phyloP scores from a whole-genome alignment of 2,797 vertebrate species.

The Pseudochirops corinnae region DNA sequence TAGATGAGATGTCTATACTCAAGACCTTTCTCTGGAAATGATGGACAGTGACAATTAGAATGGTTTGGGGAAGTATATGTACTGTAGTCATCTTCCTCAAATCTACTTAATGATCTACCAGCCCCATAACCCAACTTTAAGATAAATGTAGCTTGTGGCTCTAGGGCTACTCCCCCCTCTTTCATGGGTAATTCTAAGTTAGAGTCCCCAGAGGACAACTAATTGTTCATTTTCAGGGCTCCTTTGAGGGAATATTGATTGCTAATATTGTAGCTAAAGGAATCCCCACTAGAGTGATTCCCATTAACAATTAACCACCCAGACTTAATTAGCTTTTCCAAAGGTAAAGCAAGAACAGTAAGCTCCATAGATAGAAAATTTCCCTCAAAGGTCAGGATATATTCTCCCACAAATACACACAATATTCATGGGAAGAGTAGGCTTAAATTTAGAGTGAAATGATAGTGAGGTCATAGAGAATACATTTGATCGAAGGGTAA shows the following conservation, averaged over 20 bases:
- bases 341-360: neutral
- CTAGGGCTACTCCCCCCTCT: neutral
- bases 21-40: neutral
- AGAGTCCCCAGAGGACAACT: neutral
- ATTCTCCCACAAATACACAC: neutral
- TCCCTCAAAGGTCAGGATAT: neutral
- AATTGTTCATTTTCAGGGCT: neutral
- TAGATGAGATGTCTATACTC: neutral
- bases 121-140: neutral
- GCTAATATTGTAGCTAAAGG: neutral
- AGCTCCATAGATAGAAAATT: neutral
- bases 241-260: neutral
- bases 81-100: neutral
- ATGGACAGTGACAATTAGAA: neutral
- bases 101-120: neutral
- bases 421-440: neutral
- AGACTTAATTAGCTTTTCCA: neutral
- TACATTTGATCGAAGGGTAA: neutral
- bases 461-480: neutral
- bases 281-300: neutral
- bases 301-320: neutral
- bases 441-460: neutral
- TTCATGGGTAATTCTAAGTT: neutral
- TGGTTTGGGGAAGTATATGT: neutral
- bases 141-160: neutral